Percentiles rank a stretch among this genome's conserved stretches.
phyloP scores from a whole-genome alignment of 2,888 invertebrate genomes.

The Argyresthia goedartella region DNA sequence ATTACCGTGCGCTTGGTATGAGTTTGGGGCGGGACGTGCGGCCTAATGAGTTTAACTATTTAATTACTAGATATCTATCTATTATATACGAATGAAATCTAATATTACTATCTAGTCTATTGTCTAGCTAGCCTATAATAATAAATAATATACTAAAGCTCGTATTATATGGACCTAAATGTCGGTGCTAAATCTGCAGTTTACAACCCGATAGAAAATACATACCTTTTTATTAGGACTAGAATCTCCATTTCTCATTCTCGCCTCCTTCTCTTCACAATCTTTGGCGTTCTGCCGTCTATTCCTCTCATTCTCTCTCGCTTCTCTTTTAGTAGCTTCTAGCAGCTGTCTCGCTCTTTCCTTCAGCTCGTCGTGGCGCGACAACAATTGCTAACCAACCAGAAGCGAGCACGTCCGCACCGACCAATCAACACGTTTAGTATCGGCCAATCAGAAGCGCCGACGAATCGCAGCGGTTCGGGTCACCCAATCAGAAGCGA shows the following conservation, averaged over 20 bases:
- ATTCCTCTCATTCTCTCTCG: conserved; percentile 56
- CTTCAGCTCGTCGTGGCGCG: conserved; percentile 86
- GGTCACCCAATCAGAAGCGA: not conserved
- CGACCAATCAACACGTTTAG: conserved; percentile 5
- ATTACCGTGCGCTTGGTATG: too few species aligned
- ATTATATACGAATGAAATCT: too few species aligned
- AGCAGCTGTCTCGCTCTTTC: conserved; percentile 87
- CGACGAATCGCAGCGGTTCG: conserved; percentile 6
- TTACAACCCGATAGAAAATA: too few species aligned
- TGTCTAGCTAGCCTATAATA: too few species aligned
- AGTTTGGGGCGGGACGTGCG: too few species aligned
- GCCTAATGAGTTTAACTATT: too few species aligned
- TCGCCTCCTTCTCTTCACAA: conserved; percentile 81
- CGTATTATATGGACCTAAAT: too few species aligned
- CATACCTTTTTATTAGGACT: conserved; percentile 52
- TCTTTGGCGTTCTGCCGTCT: conserved; percentile 41
- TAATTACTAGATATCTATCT: too few species aligned
- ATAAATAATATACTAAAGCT: too few species aligned
- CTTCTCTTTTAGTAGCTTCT: conserved; percentile 82
- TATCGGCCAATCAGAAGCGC: conserved; percentile 22
- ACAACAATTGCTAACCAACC: conserved; percentile 74
- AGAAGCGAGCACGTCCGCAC: conserved; percentile 8
- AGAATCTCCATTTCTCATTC: conserved; percentile 37
- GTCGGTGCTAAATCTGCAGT: too few species aligned
- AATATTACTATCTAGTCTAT: too few species aligned